Evolutionary conservation across 2,113 vertebrate species (phyloP).

Genomic region (Pomatostomus ruficeps): DNA sequence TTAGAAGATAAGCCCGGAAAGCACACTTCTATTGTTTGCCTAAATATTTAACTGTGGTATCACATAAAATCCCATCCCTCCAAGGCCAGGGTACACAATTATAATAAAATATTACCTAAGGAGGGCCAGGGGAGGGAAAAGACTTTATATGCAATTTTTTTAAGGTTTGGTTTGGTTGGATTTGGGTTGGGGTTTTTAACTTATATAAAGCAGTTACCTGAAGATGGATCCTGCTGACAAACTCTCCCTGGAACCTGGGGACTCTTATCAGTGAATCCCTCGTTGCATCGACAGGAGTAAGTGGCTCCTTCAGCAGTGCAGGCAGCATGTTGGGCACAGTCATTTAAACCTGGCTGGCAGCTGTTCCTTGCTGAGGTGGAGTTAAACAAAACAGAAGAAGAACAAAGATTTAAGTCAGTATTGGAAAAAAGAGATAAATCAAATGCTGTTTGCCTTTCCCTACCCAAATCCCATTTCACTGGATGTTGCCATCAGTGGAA

Average conservation of each 20-base stretch:
- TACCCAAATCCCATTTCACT: not conserved
- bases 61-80: not conserved
- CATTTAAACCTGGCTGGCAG: not conserved
- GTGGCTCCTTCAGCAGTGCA: not conserved
- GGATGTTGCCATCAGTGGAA: not conserved
- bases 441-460: not conserved
- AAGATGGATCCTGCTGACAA: not conserved
- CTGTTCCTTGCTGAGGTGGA: not conserved
- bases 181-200: not conserved
- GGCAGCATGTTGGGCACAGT: constrained; percentile 10
- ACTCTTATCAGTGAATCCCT: constrained; percentile 23
- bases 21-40: not conserved
- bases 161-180: not conserved
- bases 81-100: not conserved
- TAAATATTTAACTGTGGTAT: not conserved
- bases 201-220: not conserved
- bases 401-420: not conserved
- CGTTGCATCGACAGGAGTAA: constrained; percentile 9
- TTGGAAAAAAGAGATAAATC: not conserved
- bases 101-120: not conserved
- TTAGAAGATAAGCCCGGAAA: not conserved
- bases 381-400: not conserved
- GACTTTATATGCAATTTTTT: not conserved
- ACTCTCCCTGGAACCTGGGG: constrained; percentile 1
- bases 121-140: not conserved